These are phyloP conservation scores for Spialia ferax DNA, from an alignment of 2,888 invertebrate species.

Conservation along the genomic window DNA sequence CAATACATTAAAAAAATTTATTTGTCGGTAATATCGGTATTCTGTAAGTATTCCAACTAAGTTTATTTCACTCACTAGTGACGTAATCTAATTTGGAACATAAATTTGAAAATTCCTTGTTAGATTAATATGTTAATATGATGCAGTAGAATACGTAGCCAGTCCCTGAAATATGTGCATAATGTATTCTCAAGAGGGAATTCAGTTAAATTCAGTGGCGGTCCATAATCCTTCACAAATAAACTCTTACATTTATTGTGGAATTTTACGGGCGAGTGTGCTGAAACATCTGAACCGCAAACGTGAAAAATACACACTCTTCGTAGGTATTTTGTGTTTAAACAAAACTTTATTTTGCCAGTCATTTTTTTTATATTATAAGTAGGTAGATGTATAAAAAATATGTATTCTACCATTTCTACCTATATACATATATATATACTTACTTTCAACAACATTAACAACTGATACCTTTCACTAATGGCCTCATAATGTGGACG, in stretches of 20 bases:
- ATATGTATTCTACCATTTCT: too few relatives aligned
- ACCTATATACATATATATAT: too few relatives aligned
- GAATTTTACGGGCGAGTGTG: neutral
- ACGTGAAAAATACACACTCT: neutral
- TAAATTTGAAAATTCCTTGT: neutral
- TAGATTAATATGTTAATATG: slow-evolving; percentile 6
- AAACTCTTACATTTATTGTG: slow-evolving; percentile 15
- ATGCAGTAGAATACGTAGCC: slow-evolving; percentile 18
- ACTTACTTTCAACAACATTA: neutral
- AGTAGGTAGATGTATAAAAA: too few relatives aligned
- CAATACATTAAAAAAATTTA: too few relatives aligned
- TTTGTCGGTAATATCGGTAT: too few relatives aligned
- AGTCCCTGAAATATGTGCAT: slow-evolving; percentile 25
- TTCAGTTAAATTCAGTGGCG: slow-evolving; percentile 14
- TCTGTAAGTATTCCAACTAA: too few relatives aligned
- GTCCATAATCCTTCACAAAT: slow-evolving; percentile 20
- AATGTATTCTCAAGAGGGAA: slow-evolving; percentile 24
- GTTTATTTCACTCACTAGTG: too few relatives aligned
- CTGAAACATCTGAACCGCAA: neutral
- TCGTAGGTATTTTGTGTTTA: neutral
- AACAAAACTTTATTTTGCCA: too few relatives aligned
- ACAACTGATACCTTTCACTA: neutral
- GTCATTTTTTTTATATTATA: too few relatives aligned
- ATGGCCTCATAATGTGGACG: neutral
- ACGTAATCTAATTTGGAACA: too few relatives aligned